Conservation (phyloP, 2,113 vertebrate genomes). For the Herpetotheres cachinnans region DNA sequence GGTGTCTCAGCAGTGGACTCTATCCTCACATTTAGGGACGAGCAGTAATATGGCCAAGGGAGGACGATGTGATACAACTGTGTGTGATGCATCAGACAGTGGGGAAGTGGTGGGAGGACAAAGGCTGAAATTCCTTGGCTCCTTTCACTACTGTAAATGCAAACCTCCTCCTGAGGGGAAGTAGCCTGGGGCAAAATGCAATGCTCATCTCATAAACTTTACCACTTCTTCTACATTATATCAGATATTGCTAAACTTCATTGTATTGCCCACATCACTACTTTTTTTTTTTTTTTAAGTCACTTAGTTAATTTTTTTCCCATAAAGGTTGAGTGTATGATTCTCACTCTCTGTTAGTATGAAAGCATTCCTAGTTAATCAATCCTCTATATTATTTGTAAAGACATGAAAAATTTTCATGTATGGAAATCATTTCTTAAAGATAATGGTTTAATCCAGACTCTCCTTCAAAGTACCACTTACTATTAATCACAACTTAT, state of each 20-base stretch:
- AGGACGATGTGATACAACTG: neutral
- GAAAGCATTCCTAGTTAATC: neutral
- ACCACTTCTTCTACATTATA: neutral
- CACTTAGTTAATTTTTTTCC: neutral
- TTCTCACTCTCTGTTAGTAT: neutral
- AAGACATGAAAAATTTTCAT: neutral
- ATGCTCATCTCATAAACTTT: neutral
- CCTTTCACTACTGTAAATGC: neutral
- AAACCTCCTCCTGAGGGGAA: neutral
- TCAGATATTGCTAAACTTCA: neutral
- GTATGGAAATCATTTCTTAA: neutral
- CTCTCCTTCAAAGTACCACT: neutral
- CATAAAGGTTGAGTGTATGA: neutral
- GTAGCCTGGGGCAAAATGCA: neutral
- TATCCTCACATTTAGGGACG: neutral
- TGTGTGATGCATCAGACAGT: neutral
- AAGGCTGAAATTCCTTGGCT: neutral
- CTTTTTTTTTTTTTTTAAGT: neutral
- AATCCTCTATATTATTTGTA: neutral
- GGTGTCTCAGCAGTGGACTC: neutral
- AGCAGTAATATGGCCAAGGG: neutral
- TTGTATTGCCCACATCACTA: neutral
- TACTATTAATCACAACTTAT: neutral
- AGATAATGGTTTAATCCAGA: neutral
- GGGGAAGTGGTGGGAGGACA: neutral